Base-by-base conservation (phyloP, 1,140 invertebrate species). In the Drosophila persimilis region DNA sequence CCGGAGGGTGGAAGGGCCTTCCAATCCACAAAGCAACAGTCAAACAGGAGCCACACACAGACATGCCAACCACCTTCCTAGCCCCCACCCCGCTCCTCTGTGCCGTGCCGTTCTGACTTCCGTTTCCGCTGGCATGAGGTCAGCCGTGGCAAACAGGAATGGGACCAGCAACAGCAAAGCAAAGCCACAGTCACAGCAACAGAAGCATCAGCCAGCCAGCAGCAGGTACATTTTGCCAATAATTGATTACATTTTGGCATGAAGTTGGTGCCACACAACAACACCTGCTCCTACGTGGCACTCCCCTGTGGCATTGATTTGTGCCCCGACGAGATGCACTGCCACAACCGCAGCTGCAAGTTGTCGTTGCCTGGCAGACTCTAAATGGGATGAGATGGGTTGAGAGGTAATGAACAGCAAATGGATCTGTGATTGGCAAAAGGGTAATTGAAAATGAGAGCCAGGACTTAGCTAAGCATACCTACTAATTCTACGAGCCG, bases 161-260 rank as follows among this genome's bases (percentile, higher is more conserved):
- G 29, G 29, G 7, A 31, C 7, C 29, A 57, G 15, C 41, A 56
- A 31, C 24, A 41, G 55, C 70, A 20, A 20, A 17, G 17, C 17
- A 17, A 20, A 59, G 13, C 66, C 46, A 50, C 44, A 45, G n/a
- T 31, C 52, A 39, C 47, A 41, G 53, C 51, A 58, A 13, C 24
- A 41, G 61, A 15, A 48, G 46, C 45, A 15, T 2, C 17, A 47
- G 44, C 45, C 52, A 53, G 44, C 29, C 44, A 55, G 47, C 61
- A 56, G 70, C 71, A 77, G 83, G 69, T 74, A 77, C 83, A 81
- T 85, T 39, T 85, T 80, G 65, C 83, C 83, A 88, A 86, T 88
- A 86, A 86, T 86, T 86, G 83, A 86, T 86, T 86, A 77, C 83
- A 79, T 73, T 88, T 88, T 70, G 78, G 63, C 83, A 78, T 88